A percentile compares a stretch with the other conserved stretches of the same genome.
These are phyloP conservation scores for Drosophila quadrilineata DNA, from an alignment of 1,140 invertebrate species.

Conservation along the genomic window DNA sequence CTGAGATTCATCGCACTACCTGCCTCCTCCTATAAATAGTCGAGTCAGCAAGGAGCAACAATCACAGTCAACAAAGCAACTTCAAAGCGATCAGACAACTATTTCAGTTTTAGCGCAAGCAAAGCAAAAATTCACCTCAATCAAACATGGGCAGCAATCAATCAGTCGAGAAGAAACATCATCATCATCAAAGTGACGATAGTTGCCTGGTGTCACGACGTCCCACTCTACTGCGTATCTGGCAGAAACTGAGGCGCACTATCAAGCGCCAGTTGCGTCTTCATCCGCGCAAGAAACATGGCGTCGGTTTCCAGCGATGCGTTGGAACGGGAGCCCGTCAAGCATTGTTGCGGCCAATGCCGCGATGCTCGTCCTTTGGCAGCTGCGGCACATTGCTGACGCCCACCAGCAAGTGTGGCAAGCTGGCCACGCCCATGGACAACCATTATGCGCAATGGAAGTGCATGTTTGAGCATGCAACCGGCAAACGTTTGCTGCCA, in stretches of 20 bases:
- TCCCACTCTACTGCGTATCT: slow-evolving; percentile 18
- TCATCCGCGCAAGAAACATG: slow-evolving; percentile 19
- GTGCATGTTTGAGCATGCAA: slow-evolving; percentile 56
- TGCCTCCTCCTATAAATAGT: no score
- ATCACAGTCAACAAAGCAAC: no score
- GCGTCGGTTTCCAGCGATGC: slow-evolving; percentile 15
- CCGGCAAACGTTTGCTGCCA: background rate
- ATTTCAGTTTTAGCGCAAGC: no score
- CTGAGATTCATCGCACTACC: no score
- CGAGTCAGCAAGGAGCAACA: no score
- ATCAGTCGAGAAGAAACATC: background rate
- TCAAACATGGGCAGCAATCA: background rate
- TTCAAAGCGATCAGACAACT: no score
- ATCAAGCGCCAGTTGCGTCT: slow-evolving; percentile 22
- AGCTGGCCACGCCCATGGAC: slow-evolving; percentile 9
- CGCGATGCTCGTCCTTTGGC: slow-evolving; percentile 59
- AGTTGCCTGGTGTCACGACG: slow-evolving; percentile 23
- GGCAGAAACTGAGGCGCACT: slow-evolving; percentile 35
- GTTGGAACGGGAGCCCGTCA: background rate
- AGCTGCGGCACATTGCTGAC: slow-evolving; percentile 53
- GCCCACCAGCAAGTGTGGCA: slow-evolving; percentile 13
- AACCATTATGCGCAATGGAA: slow-evolving; percentile 63
- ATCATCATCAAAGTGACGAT: background rate
- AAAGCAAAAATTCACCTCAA: no score
- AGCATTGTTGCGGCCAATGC: slow-evolving; percentile 56